phyloP scores from a whole-genome alignment of 2,888 invertebrate genomes.

The Anthophora plumipes region DNA sequence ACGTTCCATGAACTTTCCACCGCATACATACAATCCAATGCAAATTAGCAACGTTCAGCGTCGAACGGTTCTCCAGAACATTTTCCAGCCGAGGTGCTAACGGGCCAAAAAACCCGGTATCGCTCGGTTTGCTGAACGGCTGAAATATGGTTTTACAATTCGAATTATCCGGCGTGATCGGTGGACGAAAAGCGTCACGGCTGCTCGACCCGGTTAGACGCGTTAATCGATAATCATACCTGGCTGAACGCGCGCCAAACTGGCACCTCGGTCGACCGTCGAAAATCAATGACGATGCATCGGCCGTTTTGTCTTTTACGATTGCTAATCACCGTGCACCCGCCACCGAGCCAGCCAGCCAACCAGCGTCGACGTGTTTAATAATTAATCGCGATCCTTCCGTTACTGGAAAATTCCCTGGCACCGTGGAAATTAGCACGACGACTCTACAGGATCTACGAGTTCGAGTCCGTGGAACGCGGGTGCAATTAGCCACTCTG shows the following conservation, averaged over 20 bases:
- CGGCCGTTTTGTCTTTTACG: slow-evolving; percentile 53
- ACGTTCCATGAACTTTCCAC: slow-evolving; percentile 1
- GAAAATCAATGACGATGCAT: slow-evolving; percentile 62
- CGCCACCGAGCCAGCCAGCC: slow-evolving; percentile 16
- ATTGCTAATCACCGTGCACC: slow-evolving; percentile 46
- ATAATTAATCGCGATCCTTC: slow-evolving; percentile 55
- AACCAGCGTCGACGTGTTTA: slow-evolving; percentile 35
- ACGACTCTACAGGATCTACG: slow-evolving; percentile 26
- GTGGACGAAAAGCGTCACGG: slow-evolving; percentile 56
- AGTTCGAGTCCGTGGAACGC: slow-evolving; percentile 29
- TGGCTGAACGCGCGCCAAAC: slow-evolving; percentile 57
- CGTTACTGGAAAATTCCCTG: slow-evolving; percentile 43
- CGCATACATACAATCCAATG: neutral
- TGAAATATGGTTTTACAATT: slow-evolving; percentile 49
- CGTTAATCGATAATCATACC: slow-evolving; percentile 64
- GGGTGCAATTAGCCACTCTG: slow-evolving; percentile 43
- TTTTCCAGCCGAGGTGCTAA: slow-evolving; percentile 4
- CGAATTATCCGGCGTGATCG: slow-evolving; percentile 54
- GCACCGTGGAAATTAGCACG: slow-evolving; percentile 42
- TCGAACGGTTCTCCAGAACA: slow-evolving; percentile 2
- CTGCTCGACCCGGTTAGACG: slow-evolving; percentile 61
- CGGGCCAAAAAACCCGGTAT: slow-evolving; percentile 12
- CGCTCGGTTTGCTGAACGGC: slow-evolving; percentile 15
- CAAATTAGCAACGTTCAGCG: neutral
- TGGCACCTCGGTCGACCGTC: slow-evolving; percentile 50